These are phyloP conservation scores for Cottus gobio DNA, from an alignment of 2,113 vertebrate genomes.

Conservation along the genomic window DNA sequence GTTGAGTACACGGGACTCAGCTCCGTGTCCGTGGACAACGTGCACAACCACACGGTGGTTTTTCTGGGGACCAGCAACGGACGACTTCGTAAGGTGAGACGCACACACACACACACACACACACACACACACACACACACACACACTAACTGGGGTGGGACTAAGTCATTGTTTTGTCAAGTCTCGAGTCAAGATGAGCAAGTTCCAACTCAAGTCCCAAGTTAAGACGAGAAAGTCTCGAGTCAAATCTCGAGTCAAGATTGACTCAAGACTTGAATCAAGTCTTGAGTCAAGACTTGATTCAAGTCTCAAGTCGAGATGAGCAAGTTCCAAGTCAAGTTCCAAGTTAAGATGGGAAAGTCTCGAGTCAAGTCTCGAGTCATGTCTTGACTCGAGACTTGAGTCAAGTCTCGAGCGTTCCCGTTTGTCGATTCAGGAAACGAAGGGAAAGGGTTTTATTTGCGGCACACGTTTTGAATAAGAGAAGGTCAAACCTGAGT, in stretches of 20 bases:
- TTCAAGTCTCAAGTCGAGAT: too few species aligned
- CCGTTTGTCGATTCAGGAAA: not conserved
- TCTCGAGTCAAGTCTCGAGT: too few species aligned
- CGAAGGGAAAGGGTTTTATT: accelerated
- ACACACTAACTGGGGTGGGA: not conserved
- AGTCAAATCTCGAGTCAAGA: too few species aligned
- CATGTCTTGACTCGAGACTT: too few species aligned
- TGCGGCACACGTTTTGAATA: not conserved
- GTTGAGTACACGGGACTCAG: conserved; percentile 86
- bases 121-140: not conserved
- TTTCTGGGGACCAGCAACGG: conserved; percentile 93
- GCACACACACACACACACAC: not conserved
- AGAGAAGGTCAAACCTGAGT: not conserved
- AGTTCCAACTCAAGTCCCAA: too few species aligned
- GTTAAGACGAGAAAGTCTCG: too few species aligned
- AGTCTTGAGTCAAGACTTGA: too few species aligned
- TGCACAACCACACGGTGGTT: conserved; percentile 90
- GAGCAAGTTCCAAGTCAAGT: too few species aligned
- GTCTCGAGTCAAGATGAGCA: too few species aligned
- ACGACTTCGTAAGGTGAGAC: conserved; percentile 91
- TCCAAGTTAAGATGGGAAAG: too few species aligned
- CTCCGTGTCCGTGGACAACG: conserved; percentile 88
- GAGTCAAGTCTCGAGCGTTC: too few species aligned
- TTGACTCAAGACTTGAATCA: too few species aligned
- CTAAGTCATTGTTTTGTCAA: not conserved